phyloP scores from a whole-genome alignment of 2,888 invertebrate species.

The Chymomyza amoena region DNA sequence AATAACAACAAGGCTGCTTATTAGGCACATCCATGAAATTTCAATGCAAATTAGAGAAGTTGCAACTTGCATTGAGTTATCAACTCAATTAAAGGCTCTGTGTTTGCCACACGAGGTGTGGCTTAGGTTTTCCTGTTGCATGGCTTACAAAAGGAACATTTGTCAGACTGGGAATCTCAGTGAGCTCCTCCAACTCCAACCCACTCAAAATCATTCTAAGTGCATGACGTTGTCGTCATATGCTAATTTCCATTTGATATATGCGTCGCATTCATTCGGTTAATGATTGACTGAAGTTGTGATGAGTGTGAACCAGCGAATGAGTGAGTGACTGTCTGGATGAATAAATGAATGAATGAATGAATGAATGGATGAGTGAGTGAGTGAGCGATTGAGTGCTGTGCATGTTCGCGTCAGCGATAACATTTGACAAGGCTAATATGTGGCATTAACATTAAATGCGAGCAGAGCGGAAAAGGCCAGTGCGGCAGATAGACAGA shows the following conservation, averaged over 20 bases:
- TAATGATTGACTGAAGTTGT: constrained; percentile 7
- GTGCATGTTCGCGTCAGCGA: neutral
- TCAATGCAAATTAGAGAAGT: neutral
- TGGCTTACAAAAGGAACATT: too few relatives aligned
- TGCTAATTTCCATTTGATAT: constrained; percentile 18
- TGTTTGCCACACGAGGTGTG: neutral
- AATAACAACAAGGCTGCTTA: neutral
- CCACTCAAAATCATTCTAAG: neutral
- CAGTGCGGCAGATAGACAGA: neutral
- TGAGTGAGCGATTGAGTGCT: neutral
- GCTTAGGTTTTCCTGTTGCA: neutral
- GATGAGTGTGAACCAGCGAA: neutral
- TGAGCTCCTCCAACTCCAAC: neutral
- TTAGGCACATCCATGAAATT: neutral
- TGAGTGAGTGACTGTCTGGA: neutral
- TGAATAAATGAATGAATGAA: constrained; percentile 5
- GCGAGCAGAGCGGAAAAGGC: neutral
- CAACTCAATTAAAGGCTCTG: neutral
- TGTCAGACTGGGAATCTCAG: too few relatives aligned
- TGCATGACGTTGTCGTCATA: constrained; percentile 2
- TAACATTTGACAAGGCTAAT: constrained; percentile 1
- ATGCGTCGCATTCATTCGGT: neutral
- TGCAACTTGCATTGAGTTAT: neutral
- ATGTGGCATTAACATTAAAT: neutral
- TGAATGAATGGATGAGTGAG: neutral